Base-by-base conservation (phyloP, 2,113 vertebrate genomes). In the Malurus alboscapulatus region DNA sequence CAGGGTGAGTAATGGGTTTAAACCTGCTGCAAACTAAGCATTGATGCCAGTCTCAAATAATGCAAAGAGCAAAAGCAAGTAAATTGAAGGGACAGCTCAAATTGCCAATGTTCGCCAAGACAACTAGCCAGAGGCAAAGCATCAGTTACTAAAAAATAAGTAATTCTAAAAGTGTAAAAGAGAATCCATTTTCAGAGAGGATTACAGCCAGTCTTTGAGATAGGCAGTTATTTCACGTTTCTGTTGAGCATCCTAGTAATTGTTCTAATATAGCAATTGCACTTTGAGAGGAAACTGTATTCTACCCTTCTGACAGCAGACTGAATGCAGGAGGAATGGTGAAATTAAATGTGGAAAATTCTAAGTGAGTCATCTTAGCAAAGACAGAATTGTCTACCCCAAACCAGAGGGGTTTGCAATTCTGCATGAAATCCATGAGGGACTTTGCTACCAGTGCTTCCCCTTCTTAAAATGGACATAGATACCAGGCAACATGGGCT, bases 401-500 rank as follows among this genome's bases (percentile, higher is more conserved):
- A 30, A 40, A 44, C 2, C 2, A 51, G 19, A 72, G 15, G 5
- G 14, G n/a, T 30, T 73, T 58, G 21, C 14, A 44, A 11, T 51
- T 59, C 24, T 0, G 0, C 8, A 4, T 55, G 9, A 61, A 84
- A 42, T 75, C 44, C 6, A 2, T 11, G n/a, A 38, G 30, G 45
- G 21, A 16, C 14, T 76, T 76, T 6, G 7, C 19, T 58, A 4
- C 18, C 27, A 25, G 7, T 11, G 6, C 17, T 79, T 36, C 38
- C 27, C 6, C 3, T 10, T 26, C 6, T 30, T 44, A 14, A 51
- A 54, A 61, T 54, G 16, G 22, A 10, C 32, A 27, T 8, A 26
- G 9, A 2, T 48, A 58, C 3, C 5, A 4, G 81, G 27, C 18
- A 61, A 25, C 36, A 24, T 14, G 44, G 63, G 8, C 19, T 38